Percentiles rank a stretch among this genome's conserved stretches.
phyloP scores from a whole-genome alignment of 2,797 vertebrate genomes.

The Pangasius krempfi region DNA sequence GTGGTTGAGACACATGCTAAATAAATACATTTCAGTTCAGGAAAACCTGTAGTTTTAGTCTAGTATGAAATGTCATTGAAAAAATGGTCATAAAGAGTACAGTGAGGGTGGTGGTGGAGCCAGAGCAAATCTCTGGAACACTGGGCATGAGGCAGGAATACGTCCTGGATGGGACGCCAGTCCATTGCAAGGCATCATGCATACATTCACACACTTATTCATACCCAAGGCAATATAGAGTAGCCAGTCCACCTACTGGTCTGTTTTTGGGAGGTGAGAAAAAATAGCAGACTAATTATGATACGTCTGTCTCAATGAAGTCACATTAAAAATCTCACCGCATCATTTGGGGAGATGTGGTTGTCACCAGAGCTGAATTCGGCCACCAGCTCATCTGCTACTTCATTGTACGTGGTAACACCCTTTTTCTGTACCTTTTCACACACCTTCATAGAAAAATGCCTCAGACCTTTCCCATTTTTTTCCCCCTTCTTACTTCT shows the following conservation, averaged over 20 bases:
- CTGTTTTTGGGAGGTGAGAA: background rate
- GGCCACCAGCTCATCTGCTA: conserved; percentile 96
- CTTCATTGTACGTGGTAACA: conserved; percentile 97
- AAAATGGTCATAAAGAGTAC: background rate
- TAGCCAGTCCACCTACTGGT: background rate
- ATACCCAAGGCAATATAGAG: background rate
- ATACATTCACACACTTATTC: background rate
- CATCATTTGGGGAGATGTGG: conserved; percentile 95
- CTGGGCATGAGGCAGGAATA: background rate
- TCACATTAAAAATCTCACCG: conserved; percentile 77
- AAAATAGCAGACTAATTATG: background rate
- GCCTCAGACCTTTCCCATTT: conserved; percentile 95
- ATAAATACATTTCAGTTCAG: background rate
- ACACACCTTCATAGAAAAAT: conserved; percentile 99
- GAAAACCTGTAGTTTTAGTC: background rate
- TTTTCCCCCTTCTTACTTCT: conserved; percentile 97
- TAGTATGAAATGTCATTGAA: background rate
- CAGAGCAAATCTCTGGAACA: background rate
- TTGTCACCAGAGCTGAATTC: conserved; percentile 97
- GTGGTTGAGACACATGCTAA: background rate
- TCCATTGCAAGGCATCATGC: background rate
- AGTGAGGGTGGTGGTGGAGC: background rate
- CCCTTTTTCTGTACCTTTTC: conserved; percentile 99
- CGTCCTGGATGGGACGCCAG: background rate
- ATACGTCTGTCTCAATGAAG: background rate